These are phyloP conservation scores for Polymixis flavicincta DNA, from an alignment of 2,888 invertebrate genomes.

Conservation along the genomic window DNA sequence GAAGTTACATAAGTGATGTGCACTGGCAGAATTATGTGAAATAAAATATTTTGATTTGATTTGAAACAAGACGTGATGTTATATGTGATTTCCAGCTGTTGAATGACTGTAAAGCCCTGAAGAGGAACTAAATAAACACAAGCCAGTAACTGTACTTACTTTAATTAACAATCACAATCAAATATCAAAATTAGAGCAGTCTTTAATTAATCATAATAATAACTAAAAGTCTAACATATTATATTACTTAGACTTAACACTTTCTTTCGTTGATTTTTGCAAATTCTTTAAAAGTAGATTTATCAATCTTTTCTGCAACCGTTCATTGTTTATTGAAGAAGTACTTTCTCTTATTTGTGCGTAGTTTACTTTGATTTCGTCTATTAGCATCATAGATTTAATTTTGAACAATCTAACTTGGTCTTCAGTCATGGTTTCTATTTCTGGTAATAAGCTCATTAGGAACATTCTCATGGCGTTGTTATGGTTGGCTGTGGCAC, in stretches of 20 bases:
- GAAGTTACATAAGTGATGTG: too few species aligned
- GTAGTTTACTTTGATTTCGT: slow-evolving; percentile 67
- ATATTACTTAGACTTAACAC: neutral
- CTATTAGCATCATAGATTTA: slow-evolving; percentile 70
- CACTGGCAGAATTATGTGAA: too few species aligned
- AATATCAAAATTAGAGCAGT: slow-evolving; percentile 46
- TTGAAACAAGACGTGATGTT: too few species aligned
- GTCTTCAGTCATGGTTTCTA: slow-evolving; percentile 71
- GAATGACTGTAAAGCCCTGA: neutral
- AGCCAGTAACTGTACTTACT: slow-evolving; percentile 10
- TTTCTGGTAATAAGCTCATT: slow-evolving; percentile 71
- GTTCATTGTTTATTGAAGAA: slow-evolving; percentile 43
- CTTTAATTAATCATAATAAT: slow-evolving; percentile 31
- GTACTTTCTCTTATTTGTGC: slow-evolving; percentile 40
- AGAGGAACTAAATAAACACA: slow-evolving; percentile 2
- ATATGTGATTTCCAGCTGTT: neutral
- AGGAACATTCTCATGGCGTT: slow-evolving; percentile 67
- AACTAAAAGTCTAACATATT: neutral
- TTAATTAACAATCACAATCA: slow-evolving; percentile 42
- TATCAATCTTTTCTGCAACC: slow-evolving; percentile 69
- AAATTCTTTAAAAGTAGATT: slow-evolving; percentile 70
- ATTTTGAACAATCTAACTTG: slow-evolving; percentile 73
- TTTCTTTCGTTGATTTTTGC: slow-evolving; percentile 27
- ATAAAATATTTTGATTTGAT: too few species aligned
- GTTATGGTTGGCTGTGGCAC: slow-evolving; percentile 20